Evolutionary conservation across 2,888 invertebrate genomes (phyloP).

Genomic region (Trachelus iudaicus): DNA sequence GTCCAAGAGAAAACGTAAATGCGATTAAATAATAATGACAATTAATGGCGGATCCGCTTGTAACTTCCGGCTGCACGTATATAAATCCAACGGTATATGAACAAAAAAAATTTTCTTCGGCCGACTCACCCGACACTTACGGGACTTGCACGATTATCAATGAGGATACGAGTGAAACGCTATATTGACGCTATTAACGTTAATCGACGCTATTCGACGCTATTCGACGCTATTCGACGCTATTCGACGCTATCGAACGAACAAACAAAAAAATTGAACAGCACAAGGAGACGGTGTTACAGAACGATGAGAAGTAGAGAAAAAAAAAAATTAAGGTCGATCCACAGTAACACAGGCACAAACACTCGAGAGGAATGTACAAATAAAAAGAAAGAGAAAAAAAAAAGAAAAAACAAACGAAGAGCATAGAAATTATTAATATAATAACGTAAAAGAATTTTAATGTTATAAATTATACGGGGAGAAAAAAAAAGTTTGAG

Average conservation of each 20-base stretch:
- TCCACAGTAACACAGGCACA: constrained; percentile 35
- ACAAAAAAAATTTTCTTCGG: constrained; percentile 13
- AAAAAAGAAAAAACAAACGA: constrained; percentile 30
- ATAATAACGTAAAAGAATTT: constrained; percentile 58
- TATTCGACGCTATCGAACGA: background rate
- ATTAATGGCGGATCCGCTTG: background rate
- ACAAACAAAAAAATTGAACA: background rate
- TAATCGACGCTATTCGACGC: background rate
- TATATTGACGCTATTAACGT: background rate
- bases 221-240: background rate
- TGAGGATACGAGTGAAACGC: background rate
- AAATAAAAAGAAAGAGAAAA: constrained; percentile 55
- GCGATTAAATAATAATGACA: background rate
- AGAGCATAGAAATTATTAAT: constrained; percentile 56
- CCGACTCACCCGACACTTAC: constrained; percentile 24
- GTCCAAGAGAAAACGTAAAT: background rate
- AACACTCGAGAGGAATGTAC: constrained; percentile 61
- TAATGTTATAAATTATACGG: constrained; percentile 62
- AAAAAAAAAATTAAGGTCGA: constrained; percentile 15
- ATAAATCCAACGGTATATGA: background rate
- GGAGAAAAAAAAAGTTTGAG: constrained; percentile 35
- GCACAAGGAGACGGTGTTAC: constrained; percentile 10
- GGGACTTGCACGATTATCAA: background rate
- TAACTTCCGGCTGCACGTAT: background rate
- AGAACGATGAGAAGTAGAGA: constrained; percentile 28